phyloP scores from a whole-genome alignment of 2,888 invertebrate species.

The Sussaba pulchella region DNA sequence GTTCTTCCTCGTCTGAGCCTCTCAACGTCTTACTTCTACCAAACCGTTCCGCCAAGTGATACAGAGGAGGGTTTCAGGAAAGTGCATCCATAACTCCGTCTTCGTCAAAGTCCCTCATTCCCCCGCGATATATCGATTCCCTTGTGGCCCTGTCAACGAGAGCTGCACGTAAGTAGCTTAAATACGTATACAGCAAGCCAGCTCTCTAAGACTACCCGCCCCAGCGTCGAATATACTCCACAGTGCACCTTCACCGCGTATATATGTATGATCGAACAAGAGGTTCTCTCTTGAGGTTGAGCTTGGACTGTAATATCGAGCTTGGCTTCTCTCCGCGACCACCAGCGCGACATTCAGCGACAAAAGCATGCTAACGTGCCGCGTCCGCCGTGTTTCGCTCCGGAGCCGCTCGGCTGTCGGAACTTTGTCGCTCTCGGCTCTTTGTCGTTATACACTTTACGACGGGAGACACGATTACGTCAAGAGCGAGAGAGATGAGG shows the following conservation, averaged over 20 bases:
- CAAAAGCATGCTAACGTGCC: constrained; percentile 17
- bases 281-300: constrained; percentile 42
- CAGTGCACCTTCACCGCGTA: not conserved
- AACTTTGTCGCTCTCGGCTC: constrained; percentile 22
- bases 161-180: constrained; percentile 65
- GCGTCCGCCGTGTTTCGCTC: not conserved
- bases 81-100: constrained; percentile 33
- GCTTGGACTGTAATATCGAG: constrained; percentile 49
- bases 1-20: constrained; percentile 8
- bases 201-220: not conserved
- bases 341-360: constrained; percentile 34
- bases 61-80: constrained; percentile 15
- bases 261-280: constrained; percentile 53
- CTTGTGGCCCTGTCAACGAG: constrained; percentile 52
- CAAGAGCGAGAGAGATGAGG: not conserved
- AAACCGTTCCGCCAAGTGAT: constrained; percentile 23
- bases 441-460: not conserved
- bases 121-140: constrained; percentile 53
- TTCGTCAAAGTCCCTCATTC: constrained; percentile 10
- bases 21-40: constrained; percentile 15
- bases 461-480: constrained; percentile 26
- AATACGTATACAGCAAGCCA: constrained; percentile 56
- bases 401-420: constrained; percentile 9
- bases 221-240: not conserved
- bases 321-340: constrained; percentile 18